phyloP scores from a whole-genome alignment of 2,113 vertebrate species.

The Motacilla tschutschensis region DNA sequence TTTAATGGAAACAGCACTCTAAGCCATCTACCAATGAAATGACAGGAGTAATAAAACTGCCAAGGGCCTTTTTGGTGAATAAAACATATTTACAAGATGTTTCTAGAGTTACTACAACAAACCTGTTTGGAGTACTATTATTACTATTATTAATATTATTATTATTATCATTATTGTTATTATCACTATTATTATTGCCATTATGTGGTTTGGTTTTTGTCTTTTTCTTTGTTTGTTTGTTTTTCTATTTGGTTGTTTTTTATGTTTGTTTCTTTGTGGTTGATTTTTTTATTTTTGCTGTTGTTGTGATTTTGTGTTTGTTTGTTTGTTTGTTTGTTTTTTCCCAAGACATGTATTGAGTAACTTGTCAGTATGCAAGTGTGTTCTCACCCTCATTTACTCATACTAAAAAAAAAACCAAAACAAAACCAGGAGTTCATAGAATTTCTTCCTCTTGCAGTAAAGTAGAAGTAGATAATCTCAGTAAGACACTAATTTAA shows the following conservation, averaged over 20 bases:
- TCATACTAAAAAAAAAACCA: rapidly evolving
- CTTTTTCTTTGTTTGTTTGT: no score
- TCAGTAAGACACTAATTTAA: not conserved
- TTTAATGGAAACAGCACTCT: not conserved
- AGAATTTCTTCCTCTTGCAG: not conserved
- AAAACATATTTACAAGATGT: not conserved
- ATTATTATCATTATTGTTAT: not conserved
- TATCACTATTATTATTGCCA: no score
- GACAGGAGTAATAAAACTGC: not conserved
- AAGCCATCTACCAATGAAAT: not conserved
- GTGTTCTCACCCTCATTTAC: not conserved
- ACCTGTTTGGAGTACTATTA: rapidly evolving
- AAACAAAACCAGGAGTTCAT: not conserved
- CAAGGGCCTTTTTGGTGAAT: not conserved
- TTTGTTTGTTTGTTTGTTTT: no score
- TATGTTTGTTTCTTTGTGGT: no score
- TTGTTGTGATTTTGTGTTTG: no score
- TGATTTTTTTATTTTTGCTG: no score
- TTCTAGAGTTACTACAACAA: not conserved
- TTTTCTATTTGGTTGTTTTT: no score
- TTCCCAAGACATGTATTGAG: not conserved
- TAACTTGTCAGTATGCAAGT: not conserved
- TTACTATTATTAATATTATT: no score
- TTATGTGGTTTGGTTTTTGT: no score
- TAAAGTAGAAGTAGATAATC: not conserved